Evolutionary conservation across 2,113 vertebrate species (phyloP).

Genomic region (Drymodes brunneopygia): DNA sequence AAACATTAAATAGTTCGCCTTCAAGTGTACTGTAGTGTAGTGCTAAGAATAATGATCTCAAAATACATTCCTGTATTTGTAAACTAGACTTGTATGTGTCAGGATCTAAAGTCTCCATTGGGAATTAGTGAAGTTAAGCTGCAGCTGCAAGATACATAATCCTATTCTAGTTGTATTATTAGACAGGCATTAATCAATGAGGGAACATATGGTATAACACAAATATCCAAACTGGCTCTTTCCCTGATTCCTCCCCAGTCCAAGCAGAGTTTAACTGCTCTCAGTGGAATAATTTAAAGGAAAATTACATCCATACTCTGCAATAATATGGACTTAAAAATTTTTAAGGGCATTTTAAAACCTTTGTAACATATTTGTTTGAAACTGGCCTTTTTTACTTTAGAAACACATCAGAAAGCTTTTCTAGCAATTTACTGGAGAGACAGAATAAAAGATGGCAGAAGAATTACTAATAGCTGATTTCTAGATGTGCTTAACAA

Average conservation of each 20-base stretch:
- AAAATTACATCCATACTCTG: background rate
- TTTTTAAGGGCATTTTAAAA: background rate
- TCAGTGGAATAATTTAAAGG: background rate
- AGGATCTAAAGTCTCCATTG: background rate
- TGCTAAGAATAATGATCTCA: background rate
- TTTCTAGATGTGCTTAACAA: background rate
- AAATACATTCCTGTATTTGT: background rate
- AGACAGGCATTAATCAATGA: background rate
- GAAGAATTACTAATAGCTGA: background rate
- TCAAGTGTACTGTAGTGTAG: background rate
- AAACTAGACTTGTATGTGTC: background rate
- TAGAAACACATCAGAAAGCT: background rate
- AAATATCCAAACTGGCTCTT: background rate
- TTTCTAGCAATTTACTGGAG: background rate
- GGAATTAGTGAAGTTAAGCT: background rate
- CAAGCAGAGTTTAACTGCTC: background rate
- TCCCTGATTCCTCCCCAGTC: fast-evolving
- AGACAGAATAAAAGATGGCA: background rate
- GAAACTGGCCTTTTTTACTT: background rate
- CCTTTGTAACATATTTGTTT: background rate
- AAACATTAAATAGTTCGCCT: background rate
- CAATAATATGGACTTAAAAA: background rate
- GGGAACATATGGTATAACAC: background rate
- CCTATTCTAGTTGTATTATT: background rate
- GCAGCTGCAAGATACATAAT: background rate